These are phyloP conservation scores for Zaprionus ornatus DNA, from an alignment of 1,140 invertebrate species.

Conservation along the genomic window DNA sequence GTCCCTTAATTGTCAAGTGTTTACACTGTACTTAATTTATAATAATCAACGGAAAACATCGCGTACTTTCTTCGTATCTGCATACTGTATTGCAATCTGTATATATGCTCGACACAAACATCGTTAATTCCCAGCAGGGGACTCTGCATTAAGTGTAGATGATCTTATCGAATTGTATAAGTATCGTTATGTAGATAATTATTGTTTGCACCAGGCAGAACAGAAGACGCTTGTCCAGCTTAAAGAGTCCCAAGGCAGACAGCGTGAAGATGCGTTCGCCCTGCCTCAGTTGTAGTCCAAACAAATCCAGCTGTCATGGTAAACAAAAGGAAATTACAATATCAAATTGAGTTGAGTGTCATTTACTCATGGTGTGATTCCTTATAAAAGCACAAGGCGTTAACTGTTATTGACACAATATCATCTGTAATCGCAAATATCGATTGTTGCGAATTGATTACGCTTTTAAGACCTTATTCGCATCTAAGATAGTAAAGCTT, in stretches of 20 bases:
- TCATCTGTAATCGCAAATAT: background rate
- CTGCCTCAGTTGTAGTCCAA: slow-evolving; percentile 54
- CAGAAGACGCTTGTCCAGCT: slow-evolving; percentile 58
- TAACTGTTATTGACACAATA: too few relatives aligned
- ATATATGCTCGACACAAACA: slow-evolving; percentile 29
- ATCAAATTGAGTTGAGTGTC: background rate
- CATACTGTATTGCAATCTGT: slow-evolving; percentile 23
- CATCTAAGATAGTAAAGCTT: background rate
- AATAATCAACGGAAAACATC: slow-evolving; percentile 1
- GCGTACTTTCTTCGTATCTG: slow-evolving; percentile 23
- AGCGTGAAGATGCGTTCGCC: slow-evolving; percentile 42
- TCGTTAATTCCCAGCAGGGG: slow-evolving; percentile 3
- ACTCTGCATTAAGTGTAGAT: slow-evolving; percentile 47
- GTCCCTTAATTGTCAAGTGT: slow-evolving; percentile 34
- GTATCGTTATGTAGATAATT: slow-evolving; percentile 62
- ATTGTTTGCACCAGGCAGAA: slow-evolving; percentile 56
- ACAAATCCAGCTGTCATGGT: slow-evolving; percentile 45
- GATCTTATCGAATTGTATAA: slow-evolving; percentile 74
- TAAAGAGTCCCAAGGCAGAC: slow-evolving; percentile 59
- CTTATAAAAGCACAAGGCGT: too few relatives aligned
- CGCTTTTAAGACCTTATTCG: background rate
- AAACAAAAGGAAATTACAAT: background rate
- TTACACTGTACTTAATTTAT: slow-evolving; percentile 17
- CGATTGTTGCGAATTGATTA: background rate
- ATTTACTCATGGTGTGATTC: too few relatives aligned